Conservation (phyloP, 2,113 vertebrate genomes). For the Aegithalos caudatus region DNA sequence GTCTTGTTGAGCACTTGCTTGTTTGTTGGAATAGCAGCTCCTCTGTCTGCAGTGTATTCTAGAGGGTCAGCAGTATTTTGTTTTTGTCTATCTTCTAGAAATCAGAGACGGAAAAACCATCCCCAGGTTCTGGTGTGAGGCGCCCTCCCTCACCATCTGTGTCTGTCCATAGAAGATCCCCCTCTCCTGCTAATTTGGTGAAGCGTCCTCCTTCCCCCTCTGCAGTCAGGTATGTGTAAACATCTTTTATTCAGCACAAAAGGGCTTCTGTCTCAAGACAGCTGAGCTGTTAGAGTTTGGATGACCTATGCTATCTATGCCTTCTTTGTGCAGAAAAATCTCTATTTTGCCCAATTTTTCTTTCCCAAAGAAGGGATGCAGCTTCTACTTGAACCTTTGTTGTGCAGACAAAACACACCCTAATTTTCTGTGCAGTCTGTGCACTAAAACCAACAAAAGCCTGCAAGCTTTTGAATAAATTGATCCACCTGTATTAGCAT, state of each 20-base stretch:
- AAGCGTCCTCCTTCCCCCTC: conserved; percentile 71
- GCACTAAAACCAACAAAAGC: not conserved
- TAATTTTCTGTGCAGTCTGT: not conserved
- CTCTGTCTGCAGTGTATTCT: not conserved
- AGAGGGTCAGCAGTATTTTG: not conserved
- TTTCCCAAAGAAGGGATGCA: not conserved
- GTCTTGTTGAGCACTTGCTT: not conserved
- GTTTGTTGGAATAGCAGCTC: not conserved
- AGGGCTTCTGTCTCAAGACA: not conserved
- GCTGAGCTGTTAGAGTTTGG: not conserved
- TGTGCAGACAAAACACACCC: not conserved
- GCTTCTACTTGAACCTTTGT: not conserved
- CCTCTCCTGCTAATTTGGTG: conserved; percentile 65
- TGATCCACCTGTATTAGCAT: not conserved
- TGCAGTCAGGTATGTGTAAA: not conserved
- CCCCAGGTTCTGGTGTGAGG: conserved; percentile 58
- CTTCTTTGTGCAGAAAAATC: not conserved
- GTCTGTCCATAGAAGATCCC: conserved; percentile 72
- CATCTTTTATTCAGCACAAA: not conserved
- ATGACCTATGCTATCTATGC: not conserved
- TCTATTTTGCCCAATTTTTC: not conserved
- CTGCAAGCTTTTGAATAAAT: not conserved
- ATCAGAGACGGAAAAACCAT: conserved; percentile 72
- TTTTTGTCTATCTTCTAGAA: conserved; percentile 61
- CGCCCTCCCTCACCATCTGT: conserved; percentile 73